A percentile compares a stretch with the other conserved stretches of the same genome.
phyloP scores from a whole-genome alignment of 2,797 vertebrate species.

The Rhinella marina region DNA sequence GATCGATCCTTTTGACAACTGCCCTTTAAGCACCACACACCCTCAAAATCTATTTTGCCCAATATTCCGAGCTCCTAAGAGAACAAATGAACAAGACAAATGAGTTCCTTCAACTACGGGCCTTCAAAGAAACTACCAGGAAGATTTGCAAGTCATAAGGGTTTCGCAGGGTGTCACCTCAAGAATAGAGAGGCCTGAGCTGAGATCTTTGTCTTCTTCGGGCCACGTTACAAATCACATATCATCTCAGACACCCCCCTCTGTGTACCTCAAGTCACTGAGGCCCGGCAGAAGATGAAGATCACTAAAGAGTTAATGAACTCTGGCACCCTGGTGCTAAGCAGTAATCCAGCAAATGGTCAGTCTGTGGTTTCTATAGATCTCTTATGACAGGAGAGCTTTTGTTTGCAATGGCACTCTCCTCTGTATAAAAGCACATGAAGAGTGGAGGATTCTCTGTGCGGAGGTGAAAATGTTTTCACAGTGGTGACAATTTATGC shows the following conservation, averaged over 20 bases:
- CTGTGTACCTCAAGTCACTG: background rate
- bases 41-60: background rate
- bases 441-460: constrained; percentile 34
- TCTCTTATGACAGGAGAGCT: constrained; percentile 41
- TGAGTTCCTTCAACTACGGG: background rate
- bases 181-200: background rate
- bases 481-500: constrained; percentile 56
- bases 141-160: background rate
- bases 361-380: constrained; percentile 50
- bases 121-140: background rate
- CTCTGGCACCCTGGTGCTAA: constrained; percentile 30
- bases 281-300: background rate
- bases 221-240: constrained; percentile 2
- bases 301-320: constrained; percentile 39
- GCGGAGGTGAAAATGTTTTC: constrained; percentile 56
- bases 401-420: constrained; percentile 33
- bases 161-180: background rate
- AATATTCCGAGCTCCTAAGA: background rate
- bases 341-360: constrained; percentile 58
- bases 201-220: background rate
- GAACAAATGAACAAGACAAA: background rate
- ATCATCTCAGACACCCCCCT: constrained; percentile 8
- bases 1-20: no score
- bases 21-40: no score
- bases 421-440: constrained; percentile 44